Percentiles rank a stretch among this genome's conserved stretches.
phyloP scores from a whole-genome alignment of 2,113 vertebrate species.

The Acinonyx jubatus region DNA sequence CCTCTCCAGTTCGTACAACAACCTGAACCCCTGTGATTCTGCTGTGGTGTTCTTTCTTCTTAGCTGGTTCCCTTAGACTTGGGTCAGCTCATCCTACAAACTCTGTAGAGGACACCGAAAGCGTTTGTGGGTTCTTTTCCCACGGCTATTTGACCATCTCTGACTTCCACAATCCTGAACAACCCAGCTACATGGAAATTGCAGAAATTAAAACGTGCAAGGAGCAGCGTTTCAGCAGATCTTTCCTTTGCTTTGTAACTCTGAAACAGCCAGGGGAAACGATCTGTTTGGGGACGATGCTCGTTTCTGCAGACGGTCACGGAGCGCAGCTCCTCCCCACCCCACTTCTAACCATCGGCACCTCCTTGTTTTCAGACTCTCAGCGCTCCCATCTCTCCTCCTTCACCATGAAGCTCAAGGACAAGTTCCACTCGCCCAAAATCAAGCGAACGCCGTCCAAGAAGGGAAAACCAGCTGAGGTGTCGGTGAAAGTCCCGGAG shows the following conservation, averaged over 20 bases:
- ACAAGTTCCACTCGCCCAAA: slow-evolving; percentile 99
- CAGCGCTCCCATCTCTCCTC: slow-evolving; percentile 98
- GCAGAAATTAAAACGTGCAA: not conserved
- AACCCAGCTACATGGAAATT: not conserved
- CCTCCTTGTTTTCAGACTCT: slow-evolving; percentile 89
- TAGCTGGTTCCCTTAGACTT: not conserved
- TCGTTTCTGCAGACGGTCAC: not conserved
- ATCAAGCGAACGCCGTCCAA: slow-evolving; percentile 98
- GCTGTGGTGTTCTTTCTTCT: not conserved
- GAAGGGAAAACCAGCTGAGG: slow-evolving; percentile 95
- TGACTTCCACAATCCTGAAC: not conserved
- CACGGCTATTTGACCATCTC: not conserved
- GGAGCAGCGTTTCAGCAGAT: not conserved
- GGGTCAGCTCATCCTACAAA: no score
- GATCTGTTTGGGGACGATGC: not conserved
- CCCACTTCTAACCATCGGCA: not conserved
- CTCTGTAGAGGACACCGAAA: not conserved
- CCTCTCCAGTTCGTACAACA: no score
- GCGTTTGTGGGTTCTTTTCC: not conserved
- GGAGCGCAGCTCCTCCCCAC: fast-evolving
- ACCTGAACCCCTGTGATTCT: fast-evolving
- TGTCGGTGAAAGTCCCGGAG: slow-evolving; percentile 91
- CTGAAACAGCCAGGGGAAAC: not conserved
- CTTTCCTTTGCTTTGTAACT: not conserved
- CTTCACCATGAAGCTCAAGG: slow-evolving; percentile 99